These are phyloP conservation scores for Piaya cayana DNA, from an alignment of 2,113 vertebrate species.

Conservation along the genomic window DNA sequence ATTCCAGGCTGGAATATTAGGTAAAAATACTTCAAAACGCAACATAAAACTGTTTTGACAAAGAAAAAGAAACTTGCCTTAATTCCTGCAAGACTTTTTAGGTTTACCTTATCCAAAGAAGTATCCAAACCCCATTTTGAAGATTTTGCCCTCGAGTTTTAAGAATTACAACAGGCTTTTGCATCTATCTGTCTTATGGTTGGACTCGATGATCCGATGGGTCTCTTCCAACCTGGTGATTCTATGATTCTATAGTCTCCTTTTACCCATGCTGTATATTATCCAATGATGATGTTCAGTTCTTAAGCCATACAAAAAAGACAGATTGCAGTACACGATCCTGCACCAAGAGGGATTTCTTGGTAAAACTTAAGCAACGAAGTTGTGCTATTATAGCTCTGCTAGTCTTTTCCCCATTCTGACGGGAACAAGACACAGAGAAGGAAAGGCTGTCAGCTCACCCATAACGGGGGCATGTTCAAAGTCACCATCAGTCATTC, in stretches of 20 bases:
- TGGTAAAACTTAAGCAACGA: background rate
- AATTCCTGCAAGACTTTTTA: background rate
- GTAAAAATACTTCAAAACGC: background rate
- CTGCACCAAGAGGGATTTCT: background rate
- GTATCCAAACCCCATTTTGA: background rate
- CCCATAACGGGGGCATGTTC: accelerated
- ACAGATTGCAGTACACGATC: background rate
- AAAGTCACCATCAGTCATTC: background rate
- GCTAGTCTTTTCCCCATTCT: background rate
- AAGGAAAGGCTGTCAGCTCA: background rate
- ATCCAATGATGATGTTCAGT: accelerated
- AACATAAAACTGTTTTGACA: background rate
- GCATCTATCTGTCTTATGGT: too few relatives aligned
- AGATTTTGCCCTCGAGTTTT: background rate
- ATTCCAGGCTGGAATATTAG: background rate
- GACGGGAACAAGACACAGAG: background rate
- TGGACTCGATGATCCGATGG: too few relatives aligned
- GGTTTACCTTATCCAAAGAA: background rate
- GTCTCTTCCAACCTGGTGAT: too few relatives aligned
- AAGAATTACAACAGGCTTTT: background rate
- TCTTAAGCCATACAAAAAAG: background rate
- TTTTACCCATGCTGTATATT: background rate
- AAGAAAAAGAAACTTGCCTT: too few relatives aligned
- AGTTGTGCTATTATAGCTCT: too few relatives aligned
- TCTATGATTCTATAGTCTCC: too few relatives aligned